Percentiles rank a stretch among this genome's conserved stretches.
These are phyloP conservation scores for Chionodraco myersi DNA, from an alignment of 2,113 vertebrate species.

Conservation along the genomic window DNA sequence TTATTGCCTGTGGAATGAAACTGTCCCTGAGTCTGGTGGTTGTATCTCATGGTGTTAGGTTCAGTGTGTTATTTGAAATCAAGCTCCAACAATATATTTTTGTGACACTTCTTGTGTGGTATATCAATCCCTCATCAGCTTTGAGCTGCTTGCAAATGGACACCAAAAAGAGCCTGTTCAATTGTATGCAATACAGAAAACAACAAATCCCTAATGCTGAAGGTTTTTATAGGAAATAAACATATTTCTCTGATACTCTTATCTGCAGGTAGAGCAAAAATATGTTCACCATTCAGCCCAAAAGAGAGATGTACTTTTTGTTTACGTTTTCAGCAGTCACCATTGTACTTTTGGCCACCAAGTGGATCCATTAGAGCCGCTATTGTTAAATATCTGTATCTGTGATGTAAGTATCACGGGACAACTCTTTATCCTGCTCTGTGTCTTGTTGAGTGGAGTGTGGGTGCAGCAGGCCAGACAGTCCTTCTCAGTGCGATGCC, in stretches of 20 bases:
- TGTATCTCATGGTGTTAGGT: not conserved
- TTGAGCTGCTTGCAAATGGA: constrained; percentile 1
- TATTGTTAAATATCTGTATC: constrained; percentile 28
- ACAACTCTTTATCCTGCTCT: constrained; percentile 9
- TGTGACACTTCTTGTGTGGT: not conserved
- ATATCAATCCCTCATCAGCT: not conserved
- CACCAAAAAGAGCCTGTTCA: not conserved
- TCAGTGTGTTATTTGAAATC: not conserved
- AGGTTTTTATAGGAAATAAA: not conserved
- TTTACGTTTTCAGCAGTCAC: not conserved
- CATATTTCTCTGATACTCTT: not conserved
- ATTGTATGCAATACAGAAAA: not conserved
- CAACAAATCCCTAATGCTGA: not conserved
- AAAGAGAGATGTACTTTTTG: not conserved
- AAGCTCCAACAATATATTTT: not conserved
- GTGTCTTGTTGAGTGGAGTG: constrained; percentile 50
- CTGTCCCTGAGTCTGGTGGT: too few relatives aligned
- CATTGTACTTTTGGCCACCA: not conserved
- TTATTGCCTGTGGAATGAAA: too few relatives aligned
- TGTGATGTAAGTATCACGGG: not conserved
- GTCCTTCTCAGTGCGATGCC: constrained; percentile 58
- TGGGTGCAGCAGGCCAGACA: constrained; percentile 62
- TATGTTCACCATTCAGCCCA: not conserved
- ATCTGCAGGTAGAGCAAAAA: not conserved
- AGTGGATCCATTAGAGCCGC: constrained; percentile 1